Base-by-base conservation (phyloP, 2,888 invertebrate genomes). In the Cephonodes hylas region DNA sequence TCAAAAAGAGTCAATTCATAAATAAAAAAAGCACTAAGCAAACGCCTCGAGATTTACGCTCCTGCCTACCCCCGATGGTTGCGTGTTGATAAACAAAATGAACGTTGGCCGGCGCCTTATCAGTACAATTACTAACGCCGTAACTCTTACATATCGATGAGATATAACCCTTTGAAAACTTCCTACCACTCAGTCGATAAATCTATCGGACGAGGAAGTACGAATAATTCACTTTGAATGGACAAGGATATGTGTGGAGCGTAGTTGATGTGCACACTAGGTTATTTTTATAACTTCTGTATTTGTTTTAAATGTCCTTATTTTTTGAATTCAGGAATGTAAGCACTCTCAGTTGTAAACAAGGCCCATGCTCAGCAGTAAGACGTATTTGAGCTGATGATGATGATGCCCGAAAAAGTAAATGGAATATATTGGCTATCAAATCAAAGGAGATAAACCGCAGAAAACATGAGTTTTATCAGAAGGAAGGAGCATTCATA, bases 151-250 rank as follows among this genome's bases (percentile, higher is more conserved):
- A 62, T 78, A 76, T 73, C 75, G 58, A 58, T 69, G 62, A 64
- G 65, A 58, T 65, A 67, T 66, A 27, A 74, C 70, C 73, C 79
- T 80, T 80, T 82, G 76, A 81, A 76, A 77, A 75, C 74, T 74
- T 76, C 74, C 73, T 73, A 68, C 71, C 66, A 65, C 71, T 67
- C 69, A 65, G 71, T 72, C 70, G 64, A 75, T 76, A 67, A 67
- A 69, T 73, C 64, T 67, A 25, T 22, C 13, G 13, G 10, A 34
- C 46, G n/a, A 48, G 27, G 59, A 63, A 20, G 58, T 18, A 15
- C 2, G 20, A 58, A 46, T 38, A 2, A 3, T 42, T n/a, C 1
- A 23, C 7, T 8, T 0, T 8, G 2, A 10, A 8, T 60, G 62
- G 64, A 64, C 60, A 20, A 7, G 64, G 62, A 34, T 57, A 1